These are phyloP conservation scores for Nipponacmea schrenckii DNA, from an alignment of 2,888 invertebrate species.

Conservation along the genomic window DNA sequence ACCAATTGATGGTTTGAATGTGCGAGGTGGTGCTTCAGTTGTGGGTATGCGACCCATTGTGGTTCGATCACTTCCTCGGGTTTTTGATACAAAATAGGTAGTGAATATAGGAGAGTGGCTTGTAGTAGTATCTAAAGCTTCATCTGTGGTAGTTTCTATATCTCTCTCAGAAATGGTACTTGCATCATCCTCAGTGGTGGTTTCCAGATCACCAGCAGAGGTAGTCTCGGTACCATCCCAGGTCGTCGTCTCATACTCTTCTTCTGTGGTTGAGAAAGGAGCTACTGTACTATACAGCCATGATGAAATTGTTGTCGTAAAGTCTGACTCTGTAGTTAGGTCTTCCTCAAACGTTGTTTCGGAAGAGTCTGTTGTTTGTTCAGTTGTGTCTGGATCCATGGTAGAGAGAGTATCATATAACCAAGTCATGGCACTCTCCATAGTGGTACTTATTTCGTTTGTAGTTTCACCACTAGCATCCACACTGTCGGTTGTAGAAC, in stretches of 20 bases:
- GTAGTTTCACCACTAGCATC: not conserved
- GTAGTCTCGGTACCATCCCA: not conserved
- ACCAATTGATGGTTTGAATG: not conserved
- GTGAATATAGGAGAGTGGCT: not conserved
- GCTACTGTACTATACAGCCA: not conserved
- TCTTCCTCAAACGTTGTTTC: not conserved
- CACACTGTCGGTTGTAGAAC: not conserved
- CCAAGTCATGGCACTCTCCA: not conserved
- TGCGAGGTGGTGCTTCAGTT: not conserved
- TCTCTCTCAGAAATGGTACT: too few species aligned
- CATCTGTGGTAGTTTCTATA: not conserved
- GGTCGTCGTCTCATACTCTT: not conserved
- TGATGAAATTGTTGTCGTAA: not conserved
- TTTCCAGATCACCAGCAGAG: not conserved
- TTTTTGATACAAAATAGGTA: not conserved
- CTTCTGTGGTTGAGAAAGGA: not conserved
- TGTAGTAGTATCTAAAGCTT: not conserved
- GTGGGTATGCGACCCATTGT: not conserved
- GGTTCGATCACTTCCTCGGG: not conserved
- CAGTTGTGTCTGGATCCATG: not conserved
- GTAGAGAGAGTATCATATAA: not conserved
- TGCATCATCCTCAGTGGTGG: not conserved
- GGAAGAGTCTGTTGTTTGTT: not conserved
- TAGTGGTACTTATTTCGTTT: not conserved
- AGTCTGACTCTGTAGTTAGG: not conserved